These are phyloP conservation scores for Helleia helle DNA, from an alignment of 2,888 invertebrate genomes.

Conservation along the genomic window DNA sequence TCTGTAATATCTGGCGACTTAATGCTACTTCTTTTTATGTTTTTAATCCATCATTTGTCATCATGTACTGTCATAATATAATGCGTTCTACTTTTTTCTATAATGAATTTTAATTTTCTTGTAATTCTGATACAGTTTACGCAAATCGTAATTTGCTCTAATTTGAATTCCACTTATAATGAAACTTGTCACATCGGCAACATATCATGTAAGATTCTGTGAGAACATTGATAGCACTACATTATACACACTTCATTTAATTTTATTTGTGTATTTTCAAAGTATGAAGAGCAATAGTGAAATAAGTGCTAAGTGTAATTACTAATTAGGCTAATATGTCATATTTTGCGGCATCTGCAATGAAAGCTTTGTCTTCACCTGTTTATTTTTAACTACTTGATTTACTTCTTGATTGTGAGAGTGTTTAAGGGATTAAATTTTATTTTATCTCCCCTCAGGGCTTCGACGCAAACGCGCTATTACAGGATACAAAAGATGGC, in stretches of 20 bases:
- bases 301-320: too few species aligned
- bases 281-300: too few species aligned
- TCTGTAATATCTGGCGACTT: too few species aligned
- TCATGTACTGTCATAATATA: conserved; percentile 44
- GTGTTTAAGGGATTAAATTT: too few species aligned
- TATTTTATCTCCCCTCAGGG: conserved; percentile 23
- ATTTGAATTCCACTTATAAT: not conserved
- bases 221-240: too few species aligned
- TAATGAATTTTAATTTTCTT: conserved; percentile 45
- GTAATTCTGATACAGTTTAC: conserved; percentile 35
- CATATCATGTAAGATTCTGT: conserved; percentile 37
- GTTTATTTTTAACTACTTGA: too few species aligned
- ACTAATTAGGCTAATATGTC: too few species aligned
- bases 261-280: too few species aligned
- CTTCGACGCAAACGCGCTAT: conserved; percentile 46
- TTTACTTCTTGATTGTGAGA: too few species aligned
- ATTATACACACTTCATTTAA: too few species aligned
- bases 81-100: conserved; percentile 41
- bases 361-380: too few species aligned
- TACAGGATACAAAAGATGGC: conserved; percentile 57
- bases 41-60: conserved; percentile 13
- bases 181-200: not conserved
- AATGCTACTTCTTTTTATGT: conserved; percentile 7
- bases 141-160: conserved; percentile 25
- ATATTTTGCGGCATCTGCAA: too few species aligned